Evolutionary conservation across 1,140 invertebrate species (phyloP).

Genomic region (Lepidurus couesii): DNA sequence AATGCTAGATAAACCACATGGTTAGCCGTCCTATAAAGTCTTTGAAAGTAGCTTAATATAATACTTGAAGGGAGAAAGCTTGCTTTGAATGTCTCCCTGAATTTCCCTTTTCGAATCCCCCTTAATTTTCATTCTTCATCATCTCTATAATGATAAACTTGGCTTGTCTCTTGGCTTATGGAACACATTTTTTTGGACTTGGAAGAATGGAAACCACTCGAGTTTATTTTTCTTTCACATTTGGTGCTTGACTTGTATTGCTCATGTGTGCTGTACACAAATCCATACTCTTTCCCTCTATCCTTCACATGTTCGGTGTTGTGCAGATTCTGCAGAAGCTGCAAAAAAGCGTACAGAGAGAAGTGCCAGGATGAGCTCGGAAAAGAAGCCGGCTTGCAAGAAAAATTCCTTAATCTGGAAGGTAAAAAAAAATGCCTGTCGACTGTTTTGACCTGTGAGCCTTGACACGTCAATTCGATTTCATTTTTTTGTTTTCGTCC

Average conservation of each 20-base stretch:
- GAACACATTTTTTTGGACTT: slow-evolving; percentile 15
- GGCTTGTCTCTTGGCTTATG: slow-evolving; percentile 22
- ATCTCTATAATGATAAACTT: background rate
- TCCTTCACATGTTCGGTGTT: slow-evolving; percentile 54
- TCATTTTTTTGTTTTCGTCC: background rate
- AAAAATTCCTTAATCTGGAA: slow-evolving; percentile 95
- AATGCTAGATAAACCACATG: background rate
- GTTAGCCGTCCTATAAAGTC: background rate
- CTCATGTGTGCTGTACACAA: slow-evolving; percentile 27
- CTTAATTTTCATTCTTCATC: slow-evolving; percentile 30
- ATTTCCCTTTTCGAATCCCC: slow-evolving; percentile 22
- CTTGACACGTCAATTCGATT: background rate
- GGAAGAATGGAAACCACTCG: background rate
- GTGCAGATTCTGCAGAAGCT: slow-evolving; percentile 94
- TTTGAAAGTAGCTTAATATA: background rate
- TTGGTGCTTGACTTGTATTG: slow-evolving; percentile 23
- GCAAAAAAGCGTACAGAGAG: slow-evolving; percentile 91
- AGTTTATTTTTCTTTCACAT: slow-evolving; percentile 30
- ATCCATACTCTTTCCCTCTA: slow-evolving; percentile 31
- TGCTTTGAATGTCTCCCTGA: background rate
- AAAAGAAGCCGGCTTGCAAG: slow-evolving; percentile 79
- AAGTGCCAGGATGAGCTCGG: slow-evolving; percentile 81
- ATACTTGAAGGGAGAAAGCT: background rate
- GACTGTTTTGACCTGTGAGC: background rate
- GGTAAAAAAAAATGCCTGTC: slow-evolving; percentile 57